A percentile compares a stretch with the other conserved stretches of the same genome.
phyloP scores from a whole-genome alignment of 1,140 invertebrate genomes.

The Macrobrachium rosenbergii region DNA sequence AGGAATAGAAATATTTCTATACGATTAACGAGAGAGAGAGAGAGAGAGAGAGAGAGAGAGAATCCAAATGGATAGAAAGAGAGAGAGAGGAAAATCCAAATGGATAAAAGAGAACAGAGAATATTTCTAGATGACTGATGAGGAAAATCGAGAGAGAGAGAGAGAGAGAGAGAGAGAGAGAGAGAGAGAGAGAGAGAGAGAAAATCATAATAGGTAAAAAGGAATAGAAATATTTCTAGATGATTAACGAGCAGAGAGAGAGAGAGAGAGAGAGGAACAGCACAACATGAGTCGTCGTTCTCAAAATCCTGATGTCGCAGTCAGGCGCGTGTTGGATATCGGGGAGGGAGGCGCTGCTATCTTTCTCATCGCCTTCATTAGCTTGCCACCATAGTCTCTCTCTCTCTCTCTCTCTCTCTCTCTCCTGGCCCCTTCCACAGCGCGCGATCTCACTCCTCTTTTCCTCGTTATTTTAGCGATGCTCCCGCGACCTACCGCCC shows the following conservation, averaged over 20 bases:
- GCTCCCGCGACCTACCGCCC: neutral
- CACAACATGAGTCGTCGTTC: neutral
- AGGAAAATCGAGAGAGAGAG: neutral
- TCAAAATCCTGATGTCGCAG: too few relatives aligned
- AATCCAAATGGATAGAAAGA: conserved; percentile 13
- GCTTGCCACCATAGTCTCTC: neutral
- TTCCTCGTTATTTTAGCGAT: neutral
- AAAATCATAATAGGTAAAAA: too few relatives aligned
- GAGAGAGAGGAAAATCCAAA: neutral
- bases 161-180: neutral
- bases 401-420: neutral
- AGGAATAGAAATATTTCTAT: too few relatives aligned
- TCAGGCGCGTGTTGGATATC: too few relatives aligned
- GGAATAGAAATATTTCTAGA: too few relatives aligned
- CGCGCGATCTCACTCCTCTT: neutral
- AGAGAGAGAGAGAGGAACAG: conserved; percentile 22
- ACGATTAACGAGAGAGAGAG: neutral
- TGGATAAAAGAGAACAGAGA: too few relatives aligned
- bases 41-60: conserved; percentile 29
- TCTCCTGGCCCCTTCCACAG: neutral
- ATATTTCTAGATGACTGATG: too few relatives aligned
- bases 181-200: conserved; percentile 13
- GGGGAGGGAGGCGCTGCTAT: too few relatives aligned
- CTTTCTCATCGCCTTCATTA: conserved; percentile 2
- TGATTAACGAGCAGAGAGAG: neutral